Evolutionary conservation across 1,140 invertebrate genomes (phyloP).

Genomic region (Saccostrea echinata): DNA sequence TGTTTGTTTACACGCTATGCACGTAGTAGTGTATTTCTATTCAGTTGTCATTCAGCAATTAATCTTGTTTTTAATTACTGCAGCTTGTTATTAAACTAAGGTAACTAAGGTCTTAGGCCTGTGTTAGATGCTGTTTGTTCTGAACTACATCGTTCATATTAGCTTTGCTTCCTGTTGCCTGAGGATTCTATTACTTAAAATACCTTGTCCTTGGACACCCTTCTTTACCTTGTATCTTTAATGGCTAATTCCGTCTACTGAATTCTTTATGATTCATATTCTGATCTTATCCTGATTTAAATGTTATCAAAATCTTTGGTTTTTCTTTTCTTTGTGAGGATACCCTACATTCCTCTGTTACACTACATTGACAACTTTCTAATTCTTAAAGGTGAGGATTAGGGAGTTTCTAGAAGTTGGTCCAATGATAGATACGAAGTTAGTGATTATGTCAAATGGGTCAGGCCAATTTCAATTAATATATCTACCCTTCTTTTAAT

Average conservation of each 20-base stretch:
- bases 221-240: neutral
- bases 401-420: no score
- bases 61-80: conserved; percentile 16
- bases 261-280: conserved; percentile 1
- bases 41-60: conserved; percentile 37
- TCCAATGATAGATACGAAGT: no score
- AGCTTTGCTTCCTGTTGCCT: conserved; percentile 25
- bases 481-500: no score
- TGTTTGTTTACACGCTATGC: neutral
- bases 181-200: conserved; percentile 17
- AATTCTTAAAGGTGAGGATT: neutral
- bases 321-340: neutral
- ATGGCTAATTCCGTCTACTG: conserved; percentile 9
- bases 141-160: neutral
- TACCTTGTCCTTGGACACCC: neutral
- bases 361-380: no score
- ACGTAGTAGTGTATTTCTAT: neutral
- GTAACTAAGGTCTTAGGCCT: neutral
- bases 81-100: neutral
- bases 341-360: neutral
- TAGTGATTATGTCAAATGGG: no score
- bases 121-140: neutral
- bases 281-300: conserved; percentile 18
- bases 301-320: neutral
- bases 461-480: no score